Evolutionary conservation across 1,140 invertebrate species (phyloP).

Genomic region (Cherax quadricarinatus): DNA sequence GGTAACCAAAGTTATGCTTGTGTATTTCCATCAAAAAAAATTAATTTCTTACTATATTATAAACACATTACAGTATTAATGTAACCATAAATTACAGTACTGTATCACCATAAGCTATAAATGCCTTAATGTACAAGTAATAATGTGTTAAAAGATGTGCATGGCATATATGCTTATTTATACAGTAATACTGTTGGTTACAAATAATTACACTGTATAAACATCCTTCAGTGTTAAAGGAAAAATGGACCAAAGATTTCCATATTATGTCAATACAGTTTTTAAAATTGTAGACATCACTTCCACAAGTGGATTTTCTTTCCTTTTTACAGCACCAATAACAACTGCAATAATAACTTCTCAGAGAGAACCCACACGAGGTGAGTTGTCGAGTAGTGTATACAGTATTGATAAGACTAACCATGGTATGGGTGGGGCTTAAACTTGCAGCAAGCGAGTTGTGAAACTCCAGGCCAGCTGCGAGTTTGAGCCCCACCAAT

Average conservation of each 20-base stretch:
- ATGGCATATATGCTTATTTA: slow-evolving; percentile 30
- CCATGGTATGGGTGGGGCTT: neutral
- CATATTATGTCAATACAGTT: neutral
- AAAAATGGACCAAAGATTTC: neutral
- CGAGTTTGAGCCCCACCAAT: no score
- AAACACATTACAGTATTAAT: no score
- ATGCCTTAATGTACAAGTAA: no score
- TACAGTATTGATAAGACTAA: slow-evolving; percentile 7
- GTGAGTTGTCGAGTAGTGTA: slow-evolving; percentile 48
- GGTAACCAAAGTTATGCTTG: no score
- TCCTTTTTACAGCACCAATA: slow-evolving; percentile 66
- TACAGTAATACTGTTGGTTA: no score
- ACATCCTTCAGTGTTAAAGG: neutral
- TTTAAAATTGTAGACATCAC: slow-evolving; percentile 5
- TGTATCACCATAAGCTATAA: no score
- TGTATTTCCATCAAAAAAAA: no score
- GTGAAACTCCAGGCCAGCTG: no score
- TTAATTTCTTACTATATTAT: no score
- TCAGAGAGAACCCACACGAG: slow-evolving; percentile 64
- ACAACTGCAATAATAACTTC: slow-evolving; percentile 65
- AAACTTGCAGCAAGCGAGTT: no score
- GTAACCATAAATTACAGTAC: no score
- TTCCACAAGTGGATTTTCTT: slow-evolving; percentile 61
- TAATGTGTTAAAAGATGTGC: neutral
- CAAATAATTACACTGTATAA: neutral